Percentiles rank a stretch among this genome's conserved stretches.
phyloP scores from a whole-genome alignment of 2,113 vertebrate species.

The Psittacara wagleri region DNA sequence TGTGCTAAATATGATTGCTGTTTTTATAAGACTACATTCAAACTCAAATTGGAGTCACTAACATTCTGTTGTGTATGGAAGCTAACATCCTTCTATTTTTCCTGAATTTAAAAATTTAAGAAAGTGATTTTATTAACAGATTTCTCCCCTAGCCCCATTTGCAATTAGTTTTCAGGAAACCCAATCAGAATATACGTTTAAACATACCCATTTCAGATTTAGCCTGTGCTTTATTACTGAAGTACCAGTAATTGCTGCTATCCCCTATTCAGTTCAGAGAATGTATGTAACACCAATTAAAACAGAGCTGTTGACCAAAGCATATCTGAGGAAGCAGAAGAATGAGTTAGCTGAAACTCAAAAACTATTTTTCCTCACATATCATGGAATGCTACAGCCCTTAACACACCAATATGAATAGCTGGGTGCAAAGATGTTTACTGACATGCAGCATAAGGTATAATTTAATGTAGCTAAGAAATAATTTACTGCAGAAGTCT shows the following conservation, averaged over 20 bases:
- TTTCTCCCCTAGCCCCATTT: not conserved
- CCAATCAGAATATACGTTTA: not conserved
- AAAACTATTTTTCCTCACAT: not conserved
- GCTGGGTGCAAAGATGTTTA: not conserved
- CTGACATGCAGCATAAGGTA: not conserved
- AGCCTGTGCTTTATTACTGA: not conserved
- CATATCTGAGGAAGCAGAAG: not conserved
- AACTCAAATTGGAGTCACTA: not conserved
- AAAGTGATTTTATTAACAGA: not conserved
- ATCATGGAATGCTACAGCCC: not conserved
- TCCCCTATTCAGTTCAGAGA: not conserved
- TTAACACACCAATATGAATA: not conserved
- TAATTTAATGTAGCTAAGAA: not conserved
- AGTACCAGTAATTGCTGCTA: not conserved
- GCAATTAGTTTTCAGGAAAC: not conserved
- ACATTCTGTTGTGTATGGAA: not conserved
- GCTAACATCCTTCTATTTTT: constrained; percentile 19
- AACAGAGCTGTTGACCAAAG: not conserved
- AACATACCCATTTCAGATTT: not conserved
- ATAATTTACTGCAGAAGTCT: not conserved
- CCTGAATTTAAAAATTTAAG: constrained; percentile 10
- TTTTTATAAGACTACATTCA: not conserved
- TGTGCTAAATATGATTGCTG: not conserved
- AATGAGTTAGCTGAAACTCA: not conserved
- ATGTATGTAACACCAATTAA: not conserved